These are phyloP conservation scores for Drosophila neutralis DNA, from an alignment of 2,888 invertebrate genomes.

Conservation along the genomic window DNA sequence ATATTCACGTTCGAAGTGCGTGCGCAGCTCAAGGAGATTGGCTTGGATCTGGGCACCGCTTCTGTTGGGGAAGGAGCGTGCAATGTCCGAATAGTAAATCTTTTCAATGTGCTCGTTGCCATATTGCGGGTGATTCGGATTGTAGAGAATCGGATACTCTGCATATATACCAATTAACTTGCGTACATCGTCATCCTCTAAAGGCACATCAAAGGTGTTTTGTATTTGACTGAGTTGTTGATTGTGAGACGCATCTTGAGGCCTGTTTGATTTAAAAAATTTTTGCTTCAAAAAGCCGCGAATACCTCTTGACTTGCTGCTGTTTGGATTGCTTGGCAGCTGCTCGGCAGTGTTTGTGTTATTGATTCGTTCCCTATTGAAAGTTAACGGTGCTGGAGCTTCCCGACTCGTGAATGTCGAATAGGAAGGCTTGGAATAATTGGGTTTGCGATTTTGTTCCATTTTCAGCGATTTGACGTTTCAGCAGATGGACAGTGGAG, in stretches of 20 bases:
- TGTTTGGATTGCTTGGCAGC: not conserved
- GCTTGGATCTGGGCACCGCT: conserved; percentile 29
- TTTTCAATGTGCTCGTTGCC: conserved; percentile 43
- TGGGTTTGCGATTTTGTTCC: conserved; percentile 56
- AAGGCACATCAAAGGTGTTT: not conserved
- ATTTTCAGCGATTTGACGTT: conserved; percentile 53
- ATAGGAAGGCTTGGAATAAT: conserved; percentile 56
- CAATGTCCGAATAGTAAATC: conserved; percentile 51
- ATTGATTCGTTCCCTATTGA: not conserved
- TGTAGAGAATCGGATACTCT: conserved; percentile 50
- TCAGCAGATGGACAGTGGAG: conserved; percentile 38
- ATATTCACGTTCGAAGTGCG: conserved; percentile 54
- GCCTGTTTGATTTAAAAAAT: conserved; percentile 1
- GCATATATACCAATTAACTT: conserved; percentile 48
- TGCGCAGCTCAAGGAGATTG: conserved; percentile 30
- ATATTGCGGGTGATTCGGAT: conserved; percentile 44
- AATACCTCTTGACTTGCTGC: conserved; percentile 5
- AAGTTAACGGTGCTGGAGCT: not conserved
- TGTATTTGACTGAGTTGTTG: conserved; percentile 1
- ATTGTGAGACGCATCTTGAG: not conserved
- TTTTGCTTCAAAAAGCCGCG: conserved; percentile 22
- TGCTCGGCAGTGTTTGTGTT: not conserved
- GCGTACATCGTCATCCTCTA: conserved; percentile 36
- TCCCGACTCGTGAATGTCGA: conserved; percentile 22
- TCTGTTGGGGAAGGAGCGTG: conserved; percentile 31